These are phyloP conservation scores for Falcunculus frontatus DNA, from an alignment of 2,113 vertebrate genomes.

Conservation along the genomic window DNA sequence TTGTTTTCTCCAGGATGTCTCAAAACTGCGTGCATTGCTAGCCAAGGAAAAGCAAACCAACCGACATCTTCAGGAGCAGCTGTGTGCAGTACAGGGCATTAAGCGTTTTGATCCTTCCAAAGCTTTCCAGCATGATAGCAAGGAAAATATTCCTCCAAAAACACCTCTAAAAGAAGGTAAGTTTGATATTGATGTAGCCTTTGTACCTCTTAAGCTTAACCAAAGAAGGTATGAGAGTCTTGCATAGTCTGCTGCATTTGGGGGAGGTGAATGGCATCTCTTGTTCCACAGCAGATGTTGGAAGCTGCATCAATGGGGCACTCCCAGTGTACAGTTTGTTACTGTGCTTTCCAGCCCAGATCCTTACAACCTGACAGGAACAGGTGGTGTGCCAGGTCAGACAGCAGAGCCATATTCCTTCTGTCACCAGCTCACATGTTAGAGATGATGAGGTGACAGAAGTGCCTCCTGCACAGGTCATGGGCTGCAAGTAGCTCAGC, in stretches of 20 bases:
- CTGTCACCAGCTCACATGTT: rapidly evolving
- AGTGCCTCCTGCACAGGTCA: rapidly evolving
- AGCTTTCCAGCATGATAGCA: slow-evolving; percentile 85
- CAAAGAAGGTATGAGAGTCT: background rate
- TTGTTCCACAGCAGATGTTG: background rate
- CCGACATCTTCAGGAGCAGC: slow-evolving; percentile 75
- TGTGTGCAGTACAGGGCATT: slow-evolving; percentile 64
- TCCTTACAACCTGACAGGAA: background rate
- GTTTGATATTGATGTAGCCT: background rate
- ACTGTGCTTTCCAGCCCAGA: background rate
- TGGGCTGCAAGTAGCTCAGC: background rate
- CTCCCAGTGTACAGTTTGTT: rapidly evolving
- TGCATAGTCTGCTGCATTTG: background rate
- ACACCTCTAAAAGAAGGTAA: slow-evolving; percentile 81
- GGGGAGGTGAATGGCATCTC: background rate
- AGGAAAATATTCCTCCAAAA: slow-evolving; percentile 83
- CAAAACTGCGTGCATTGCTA: slow-evolving; percentile 78
- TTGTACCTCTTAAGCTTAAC: background rate
- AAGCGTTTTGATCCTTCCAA: slow-evolving; percentile 85
- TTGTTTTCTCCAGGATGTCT: slow-evolving; percentile 76
- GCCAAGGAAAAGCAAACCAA: slow-evolving; percentile 75
- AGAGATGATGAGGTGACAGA: no score
- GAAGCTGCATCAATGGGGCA: background rate
- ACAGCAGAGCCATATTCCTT: background rate
- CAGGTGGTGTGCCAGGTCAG: background rate